phyloP scores from a whole-genome alignment of 1,140 invertebrate species.

The Popillia japonica region DNA sequence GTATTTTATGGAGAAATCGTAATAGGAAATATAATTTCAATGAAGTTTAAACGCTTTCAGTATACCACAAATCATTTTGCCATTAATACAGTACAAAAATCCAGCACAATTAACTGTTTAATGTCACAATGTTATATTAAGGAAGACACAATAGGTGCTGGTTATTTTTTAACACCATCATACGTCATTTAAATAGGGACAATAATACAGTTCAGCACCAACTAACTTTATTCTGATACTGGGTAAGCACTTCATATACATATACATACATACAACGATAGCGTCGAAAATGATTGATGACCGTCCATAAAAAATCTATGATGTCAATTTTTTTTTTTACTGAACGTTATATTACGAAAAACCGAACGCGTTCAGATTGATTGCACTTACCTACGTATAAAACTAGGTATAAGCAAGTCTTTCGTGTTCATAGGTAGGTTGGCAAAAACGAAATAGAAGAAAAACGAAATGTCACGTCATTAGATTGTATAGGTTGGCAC shows the following conservation, averaged over 20 bases:
- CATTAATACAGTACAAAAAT: not conserved
- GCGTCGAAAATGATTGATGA: not conserved
- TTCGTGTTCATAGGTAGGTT: too few species aligned
- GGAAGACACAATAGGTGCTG: not conserved
- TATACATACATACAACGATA: too few species aligned
- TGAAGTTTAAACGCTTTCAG: too few species aligned
- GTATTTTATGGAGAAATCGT: too few species aligned
- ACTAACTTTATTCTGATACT: not conserved
- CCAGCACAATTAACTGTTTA: not conserved
- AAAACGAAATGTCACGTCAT: too few species aligned
- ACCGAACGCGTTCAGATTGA: too few species aligned
- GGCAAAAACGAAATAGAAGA: too few species aligned
- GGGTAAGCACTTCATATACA: not conserved
- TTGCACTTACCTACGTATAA: too few species aligned
- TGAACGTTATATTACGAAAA: too few species aligned
- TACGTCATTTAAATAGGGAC: not conserved
- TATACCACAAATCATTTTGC: not conserved
- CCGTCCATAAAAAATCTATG: not conserved
- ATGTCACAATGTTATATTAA: not conserved
- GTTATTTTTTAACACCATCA: not conserved
- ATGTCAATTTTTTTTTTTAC: conserved; percentile 12
- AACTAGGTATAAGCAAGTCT: too few species aligned
- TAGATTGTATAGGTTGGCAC: too few species aligned
- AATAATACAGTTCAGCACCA: not conserved
- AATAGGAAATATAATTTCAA: too few species aligned